Base-by-base conservation (phyloP, 1,140 invertebrate species). In the Lethocerus indicus region DNA sequence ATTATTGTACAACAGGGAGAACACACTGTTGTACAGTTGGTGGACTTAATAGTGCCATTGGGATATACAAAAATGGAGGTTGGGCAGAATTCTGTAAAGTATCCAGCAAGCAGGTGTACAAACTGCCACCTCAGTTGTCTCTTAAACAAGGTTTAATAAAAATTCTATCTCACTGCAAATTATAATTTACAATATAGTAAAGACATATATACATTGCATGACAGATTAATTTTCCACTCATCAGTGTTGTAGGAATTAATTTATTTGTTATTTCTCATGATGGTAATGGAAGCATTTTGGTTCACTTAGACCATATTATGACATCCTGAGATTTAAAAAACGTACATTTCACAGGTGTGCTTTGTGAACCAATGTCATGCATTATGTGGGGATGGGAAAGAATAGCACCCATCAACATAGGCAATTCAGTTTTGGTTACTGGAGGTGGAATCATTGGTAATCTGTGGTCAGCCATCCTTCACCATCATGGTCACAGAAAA, bases 401-500 rank as follows among this genome's bases (percentile, higher is more conserved):
- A 27, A 65, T 68, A 49, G n/a, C 20, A 7, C 74, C 74, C 1
- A 63, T 81, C 14, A 54, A 65, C 2, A 64, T 80, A 14, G 77
- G 78, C 3, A 55, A 64, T 2, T 72, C 67, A 41, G 71, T 81
- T n/a, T 64, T 81, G 1, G 62, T 83, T 0, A 68, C 72, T 2
- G 79, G 79, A 2, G 76, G 78, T 25, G 79, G 79, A 5, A 81
- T 81, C 39, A 81, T 83, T 55, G 79, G 79, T 56, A 54, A 79
- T 51, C 60, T 83, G 1, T 83, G 78, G 77, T 57, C 71, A 0
- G 71, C 66, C 12, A 57, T 74, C 0, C 62, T 82, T 2, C 78
- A 83, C 59, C 63, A 75, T 1, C 73, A 75, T 36, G 79, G 80
- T 0, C 74, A 79, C 54, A 67, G 72, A 28, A 74, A 73, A 2